Evolutionary conservation across 1,140 invertebrate genomes (phyloP), one percentile per base, ranked within the genome.

Genomic region (Heliconius eleuchia): DNA sequence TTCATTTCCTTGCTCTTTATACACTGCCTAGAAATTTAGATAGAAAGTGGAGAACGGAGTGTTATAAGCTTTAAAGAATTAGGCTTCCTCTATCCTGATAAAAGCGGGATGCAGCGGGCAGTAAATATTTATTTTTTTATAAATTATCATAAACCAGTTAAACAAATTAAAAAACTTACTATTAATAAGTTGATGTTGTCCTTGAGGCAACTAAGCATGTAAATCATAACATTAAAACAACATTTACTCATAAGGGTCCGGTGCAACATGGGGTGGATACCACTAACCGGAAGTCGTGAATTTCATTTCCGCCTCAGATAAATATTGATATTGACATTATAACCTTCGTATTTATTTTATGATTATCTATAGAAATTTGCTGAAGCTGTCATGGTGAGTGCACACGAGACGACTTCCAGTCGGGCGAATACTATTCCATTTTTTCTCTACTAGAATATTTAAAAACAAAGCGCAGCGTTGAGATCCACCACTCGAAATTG

Each of bases 211-310:
- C 23, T 66, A 30, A 66, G 60, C 60, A 66, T 30, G 60, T 66
- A 66, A 66, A 66, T 66, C n/a, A 11, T 23, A 60, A 60, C 57
- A 27, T 27, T 30, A 66, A 16, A 66, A 66, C 23, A 60, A 66
- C 60, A 30, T 66, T 27, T 16, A 66, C 9, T 66, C 60, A 66
- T 66, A 66, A 66, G 60, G 60, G 23, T 66, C 60, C 9, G 27
- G 60, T 27, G 1, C 60, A 13, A 30, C 13, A 27, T 66, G 23
- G 60, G 27, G 60, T 66, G 27, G 60, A 16, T 30, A 66, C 60
- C 60, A 16, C 60, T 66, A 30, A 27, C 60, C 60, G 60, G 60
- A 66, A 66, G 60, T 66, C 23, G 60, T 66, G 60, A 30, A 66
- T 66, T 66, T 66, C 27, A 66, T 66, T 66, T 66, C 60, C 60